Evolutionary conservation across 2,888 invertebrate genomes (phyloP).

Genomic region (Caenorhabditis afra): DNA sequence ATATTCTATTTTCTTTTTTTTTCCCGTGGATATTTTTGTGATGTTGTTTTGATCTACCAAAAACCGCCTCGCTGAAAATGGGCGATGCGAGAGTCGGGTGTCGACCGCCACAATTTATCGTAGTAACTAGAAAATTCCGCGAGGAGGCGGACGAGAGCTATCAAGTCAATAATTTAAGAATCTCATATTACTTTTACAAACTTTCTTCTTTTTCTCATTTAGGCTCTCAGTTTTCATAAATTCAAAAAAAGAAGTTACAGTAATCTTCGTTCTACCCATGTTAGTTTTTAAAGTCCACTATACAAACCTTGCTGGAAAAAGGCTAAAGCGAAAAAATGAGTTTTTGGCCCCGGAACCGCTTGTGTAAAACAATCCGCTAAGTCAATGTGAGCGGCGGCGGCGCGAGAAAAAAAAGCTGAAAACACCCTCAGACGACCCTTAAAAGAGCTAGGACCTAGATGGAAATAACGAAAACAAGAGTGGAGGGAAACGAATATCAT

Average conservation of each 20-base stretch:
- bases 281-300: too few species aligned
- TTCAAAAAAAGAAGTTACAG: too few species aligned
- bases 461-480: slow-evolving; percentile 4
- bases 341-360: too few species aligned
- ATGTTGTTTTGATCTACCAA: slow-evolving; percentile 22
- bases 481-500: slow-evolving; percentile 8
- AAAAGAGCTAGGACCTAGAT: too few species aligned
- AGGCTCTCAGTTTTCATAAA: too few species aligned
- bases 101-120: slow-evolving; percentile 36
- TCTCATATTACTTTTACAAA: too few species aligned
- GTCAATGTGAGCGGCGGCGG: too few species aligned
- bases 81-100: neutral
- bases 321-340: too few species aligned
- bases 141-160: neutral
- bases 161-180: slow-evolving; percentile 20
- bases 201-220: neutral
- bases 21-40: slow-evolving; percentile 3
- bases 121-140: slow-evolving; percentile 28
- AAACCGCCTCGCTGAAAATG: neutral
- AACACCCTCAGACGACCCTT: neutral
- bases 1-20: neutral
- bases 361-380: too few species aligned
- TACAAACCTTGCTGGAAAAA: too few species aligned
- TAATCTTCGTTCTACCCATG: too few species aligned
- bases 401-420: neutral